Base-by-base conservation (phyloP, 2,113 vertebrate genomes). In the Ginglymostoma cirratum region DNA sequence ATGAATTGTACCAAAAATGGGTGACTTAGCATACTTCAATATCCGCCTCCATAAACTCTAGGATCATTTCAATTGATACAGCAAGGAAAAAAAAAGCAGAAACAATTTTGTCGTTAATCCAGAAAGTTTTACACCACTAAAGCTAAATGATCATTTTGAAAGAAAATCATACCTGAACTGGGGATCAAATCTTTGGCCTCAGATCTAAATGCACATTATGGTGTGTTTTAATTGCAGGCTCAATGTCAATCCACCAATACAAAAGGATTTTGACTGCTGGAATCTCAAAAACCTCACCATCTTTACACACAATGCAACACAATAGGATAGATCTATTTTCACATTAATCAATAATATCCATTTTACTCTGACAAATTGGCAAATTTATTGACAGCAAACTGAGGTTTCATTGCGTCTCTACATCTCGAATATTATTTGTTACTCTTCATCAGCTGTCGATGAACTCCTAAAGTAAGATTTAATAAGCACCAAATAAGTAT, bases 81-180 rank as follows among this genome's bases (percentile, higher is more conserved):
- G 72, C 14, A 12, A 76, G 24, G 2, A n/a, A 76, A 76, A 5
- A 34, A 34, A 72, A 72, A 70, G 69, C 69, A 6, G 70, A 72
- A 8, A 72, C 5, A 30, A 30, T 34, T 7, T 34, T 34, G 2
- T 34, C 30, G 6, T 30, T 61, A 61, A 78, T n/a, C 15, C 34
- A 38, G 34, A 38, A 80, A 80, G 76, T 14, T 80, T n/a, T 38
- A 80, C 76, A 38, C 76, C 76, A 38, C 34, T 6, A 38, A 15
- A n/a, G 76, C 34, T 89, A 61, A 87, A 89, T 55, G 48, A 89
- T 55, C 48, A 89, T 55, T 89, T 89, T 89, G 86, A 89, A 52
- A 89, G 45, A 27, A 55, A 89, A 89, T 34, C 48, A 55, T 34
- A 89, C 10, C 27, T 52, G 55, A 89, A 89, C 45, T 10, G 55